Base-by-base conservation (phyloP, 2,113 vertebrate genomes). In the Pseudorhombus dupliciocellatus region DNA sequence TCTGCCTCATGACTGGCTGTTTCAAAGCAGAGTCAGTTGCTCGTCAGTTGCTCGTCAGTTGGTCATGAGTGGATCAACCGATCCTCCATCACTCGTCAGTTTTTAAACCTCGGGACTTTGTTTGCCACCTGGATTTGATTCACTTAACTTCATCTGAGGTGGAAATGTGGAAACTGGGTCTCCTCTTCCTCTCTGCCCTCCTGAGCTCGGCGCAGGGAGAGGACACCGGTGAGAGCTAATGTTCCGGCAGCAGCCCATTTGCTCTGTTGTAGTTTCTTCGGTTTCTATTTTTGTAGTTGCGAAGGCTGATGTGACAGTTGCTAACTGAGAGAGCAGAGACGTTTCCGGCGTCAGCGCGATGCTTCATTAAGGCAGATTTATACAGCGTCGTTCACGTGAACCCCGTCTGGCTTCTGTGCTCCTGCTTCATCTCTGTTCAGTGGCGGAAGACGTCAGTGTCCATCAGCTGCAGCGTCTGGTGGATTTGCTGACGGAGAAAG, bases 401-500 rank as follows among this genome's bases (percentile, higher is more conserved):
- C 1, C 42, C 46, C 20, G 1, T 21, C 20, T 25, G 69, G 25
- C 44, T 40, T 80, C 0, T 42, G 55, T 2, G 63, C 7, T 37
- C 2, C 11, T 37, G 34, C 4, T 37, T 24, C 5, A 1, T 11
- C 34, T 12, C 9, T 21, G 21, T 64, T 37, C 52, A 93, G 92
- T 93, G 75, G 78, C 80, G 5, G 89, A 88, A 12, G 89, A 93
- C 80, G 55, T 93, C 0, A 71, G 81, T 0, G 70, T 40, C 21
- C 80, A 92, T 73, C 92, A 94, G 77, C 50, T 92, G 73, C 79
- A 88, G 63, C 88, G 89, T 16, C 62, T 94, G 57, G 91, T 88
- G 79, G 87, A 91, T 62, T 5, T 93, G 79, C 83, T 94, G 80
- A 92, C 91, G 0, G 42, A 61, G 5, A 56, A 9, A 1, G 91